Evolutionary conservation across 2,888 invertebrate genomes (phyloP).

Genomic region (Linnaemya vulpina): DNA sequence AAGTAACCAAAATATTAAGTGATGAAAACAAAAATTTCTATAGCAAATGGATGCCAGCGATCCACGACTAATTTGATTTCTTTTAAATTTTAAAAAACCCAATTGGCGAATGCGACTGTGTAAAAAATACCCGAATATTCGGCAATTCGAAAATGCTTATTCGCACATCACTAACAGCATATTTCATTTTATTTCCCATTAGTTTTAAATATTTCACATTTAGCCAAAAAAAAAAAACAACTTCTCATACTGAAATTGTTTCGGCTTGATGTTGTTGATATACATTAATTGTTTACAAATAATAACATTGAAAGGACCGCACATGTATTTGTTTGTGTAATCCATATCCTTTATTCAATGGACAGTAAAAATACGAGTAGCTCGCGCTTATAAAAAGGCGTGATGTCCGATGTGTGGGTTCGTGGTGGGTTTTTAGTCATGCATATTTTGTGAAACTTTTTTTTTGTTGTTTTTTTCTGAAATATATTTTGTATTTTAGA

Average conservation of each 20-base stretch:
- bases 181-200: conserved; percentile 26
- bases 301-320: conserved; percentile 14
- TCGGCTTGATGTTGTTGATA: conserved; percentile 38
- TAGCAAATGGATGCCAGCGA: too few relatives aligned
- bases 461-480: too few relatives aligned
- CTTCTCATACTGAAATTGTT: conserved; percentile 42
- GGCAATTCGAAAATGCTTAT: too few relatives aligned
- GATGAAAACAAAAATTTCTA: too few relatives aligned
- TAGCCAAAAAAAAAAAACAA: conserved; percentile 37
- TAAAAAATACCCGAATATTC: too few relatives aligned
- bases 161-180: too few relatives aligned
- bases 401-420: background rate
- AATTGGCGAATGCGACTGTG: too few relatives aligned
- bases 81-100: too few relatives aligned
- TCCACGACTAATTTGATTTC: too few relatives aligned
- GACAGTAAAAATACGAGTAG: conserved; percentile 9
- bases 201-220: conserved; percentile 33
- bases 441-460: background rate
- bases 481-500: too few relatives aligned
- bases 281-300: conserved; percentile 46
- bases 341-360: conserved; percentile 11
- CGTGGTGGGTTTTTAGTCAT: background rate
- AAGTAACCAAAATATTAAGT: too few relatives aligned
- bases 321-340: background rate
- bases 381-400: background rate